Conservation (phyloP, 2,113 vertebrate genomes). For the Symphodus melops region DNA sequence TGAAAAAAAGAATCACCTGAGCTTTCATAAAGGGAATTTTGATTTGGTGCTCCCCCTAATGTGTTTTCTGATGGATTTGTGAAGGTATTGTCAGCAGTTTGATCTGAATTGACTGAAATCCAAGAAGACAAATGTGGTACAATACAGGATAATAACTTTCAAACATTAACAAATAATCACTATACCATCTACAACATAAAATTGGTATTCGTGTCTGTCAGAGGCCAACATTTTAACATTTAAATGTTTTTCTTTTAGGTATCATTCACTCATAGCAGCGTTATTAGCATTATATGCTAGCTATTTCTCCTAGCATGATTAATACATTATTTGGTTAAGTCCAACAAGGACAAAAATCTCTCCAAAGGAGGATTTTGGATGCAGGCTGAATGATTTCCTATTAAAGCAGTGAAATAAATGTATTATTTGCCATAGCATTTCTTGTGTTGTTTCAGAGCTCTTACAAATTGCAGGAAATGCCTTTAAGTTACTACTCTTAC, state of each 20-base stretch:
- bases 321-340: no score
- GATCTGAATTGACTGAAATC: conserved; percentile 19
- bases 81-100: conserved; percentile 40
- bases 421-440: conserved; percentile 24
- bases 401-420: conserved; percentile 35
- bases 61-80: conserved; percentile 52
- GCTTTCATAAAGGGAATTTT: conserved; percentile 36
- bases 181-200: conserved; percentile 6
- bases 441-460: conserved; percentile 15
- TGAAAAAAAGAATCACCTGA: no score
- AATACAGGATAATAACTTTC: conserved; percentile 33
- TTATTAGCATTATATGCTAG: conserved; percentile 13
- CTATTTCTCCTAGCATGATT: conserved; percentile 26
- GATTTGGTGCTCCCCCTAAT: conserved; percentile 52
- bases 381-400: conserved; percentile 22
- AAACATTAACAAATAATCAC: conserved; percentile 30
- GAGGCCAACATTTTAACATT: conserved; percentile 7
- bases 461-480: conserved; percentile 31
- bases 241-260: conserved; percentile 17
- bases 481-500: conserved; percentile 17
- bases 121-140: conserved; percentile 21
- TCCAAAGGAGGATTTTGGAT: conserved; percentile 30
- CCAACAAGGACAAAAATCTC: conserved; percentile 33
- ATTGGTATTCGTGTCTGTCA: background rate
- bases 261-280: background rate